A percentile compares a stretch with the other conserved stretches of the same genome.
These are phyloP conservation scores for Matsumyia berberina DNA, from an alignment of 2,888 invertebrate species.

Conservation along the genomic window DNA sequence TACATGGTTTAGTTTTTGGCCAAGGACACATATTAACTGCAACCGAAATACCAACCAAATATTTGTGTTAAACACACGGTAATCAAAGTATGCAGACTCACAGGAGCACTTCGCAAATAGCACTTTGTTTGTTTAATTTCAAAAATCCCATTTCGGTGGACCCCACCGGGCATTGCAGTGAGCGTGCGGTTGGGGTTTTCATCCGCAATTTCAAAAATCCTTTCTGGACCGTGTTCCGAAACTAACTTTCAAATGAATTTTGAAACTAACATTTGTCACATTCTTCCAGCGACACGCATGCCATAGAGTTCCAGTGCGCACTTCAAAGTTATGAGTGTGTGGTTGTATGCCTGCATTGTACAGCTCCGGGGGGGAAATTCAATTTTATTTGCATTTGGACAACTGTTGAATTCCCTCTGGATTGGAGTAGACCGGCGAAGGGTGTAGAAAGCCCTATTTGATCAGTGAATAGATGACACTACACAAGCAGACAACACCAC, in stretches of 20 bases:
- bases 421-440: neutral
- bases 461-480: conserved; percentile 30
- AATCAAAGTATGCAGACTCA: neutral
- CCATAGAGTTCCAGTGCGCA: neutral
- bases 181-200: neutral
- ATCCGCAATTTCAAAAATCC: conserved; percentile 4
- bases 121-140: conserved; percentile 10
- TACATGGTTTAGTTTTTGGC: neutral
- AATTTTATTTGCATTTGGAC: conserved; percentile 43
- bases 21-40: neutral
- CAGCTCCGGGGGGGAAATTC: conserved; percentile 19
- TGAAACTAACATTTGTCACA: conserved; percentile 38
- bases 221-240: conserved; percentile 12
- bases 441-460: conserved; percentile 2
- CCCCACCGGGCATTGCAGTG: neutral
- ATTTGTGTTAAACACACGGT: conserved; percentile 26
- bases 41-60: conserved; percentile 9
- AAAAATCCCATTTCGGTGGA: conserved; percentile 20
- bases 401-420: conserved; percentile 28
- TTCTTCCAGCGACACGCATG: conserved; percentile 16
- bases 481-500: neutral
- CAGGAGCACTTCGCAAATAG: conserved; percentile 9
- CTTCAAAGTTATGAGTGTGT: neutral
- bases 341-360: conserved; percentile 5
- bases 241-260: conserved; percentile 45